Conservation (phyloP, 2,797 vertebrate species). For the Gallinago stenura region DNA sequence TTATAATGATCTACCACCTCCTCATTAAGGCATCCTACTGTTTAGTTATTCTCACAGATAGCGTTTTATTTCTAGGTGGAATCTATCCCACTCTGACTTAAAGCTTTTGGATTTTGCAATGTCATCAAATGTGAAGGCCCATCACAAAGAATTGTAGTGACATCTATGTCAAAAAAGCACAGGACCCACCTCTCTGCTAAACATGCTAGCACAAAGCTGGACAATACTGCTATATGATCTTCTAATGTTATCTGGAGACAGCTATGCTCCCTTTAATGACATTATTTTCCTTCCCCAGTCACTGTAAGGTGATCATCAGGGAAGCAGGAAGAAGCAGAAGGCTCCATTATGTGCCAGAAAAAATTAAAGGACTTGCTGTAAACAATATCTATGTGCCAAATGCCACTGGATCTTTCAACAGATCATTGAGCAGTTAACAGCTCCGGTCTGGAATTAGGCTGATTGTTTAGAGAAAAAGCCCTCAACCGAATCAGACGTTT, state of each 20-base stretch:
- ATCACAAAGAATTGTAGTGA: background rate
- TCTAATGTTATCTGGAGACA: background rate
- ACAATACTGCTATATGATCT: background rate
- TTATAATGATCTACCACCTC: background rate
- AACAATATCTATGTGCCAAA: background rate
- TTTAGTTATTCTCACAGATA: background rate
- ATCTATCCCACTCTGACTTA: background rate
- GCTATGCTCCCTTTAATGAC: background rate
- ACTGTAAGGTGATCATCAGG: background rate
- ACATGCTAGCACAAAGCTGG: background rate
- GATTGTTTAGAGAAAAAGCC: background rate
- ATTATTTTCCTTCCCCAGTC: background rate
- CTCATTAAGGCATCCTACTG: background rate
- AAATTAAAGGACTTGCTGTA: constrained; percentile 15
- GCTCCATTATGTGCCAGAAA: background rate
- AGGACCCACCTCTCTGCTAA: background rate
- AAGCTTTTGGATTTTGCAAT: background rate
- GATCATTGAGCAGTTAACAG: constrained; percentile 26
- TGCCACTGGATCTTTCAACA: constrained; percentile 19
- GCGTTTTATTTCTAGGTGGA: constrained; percentile 1
- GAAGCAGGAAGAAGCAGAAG: constrained; percentile 31
- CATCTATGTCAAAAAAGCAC: background rate
- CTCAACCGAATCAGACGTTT: background rate
- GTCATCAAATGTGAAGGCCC: background rate
- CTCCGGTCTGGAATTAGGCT: background rate